Evolutionary conservation across 2,797 vertebrate species (phyloP).

Genomic region (Perodicticus potto): DNA sequence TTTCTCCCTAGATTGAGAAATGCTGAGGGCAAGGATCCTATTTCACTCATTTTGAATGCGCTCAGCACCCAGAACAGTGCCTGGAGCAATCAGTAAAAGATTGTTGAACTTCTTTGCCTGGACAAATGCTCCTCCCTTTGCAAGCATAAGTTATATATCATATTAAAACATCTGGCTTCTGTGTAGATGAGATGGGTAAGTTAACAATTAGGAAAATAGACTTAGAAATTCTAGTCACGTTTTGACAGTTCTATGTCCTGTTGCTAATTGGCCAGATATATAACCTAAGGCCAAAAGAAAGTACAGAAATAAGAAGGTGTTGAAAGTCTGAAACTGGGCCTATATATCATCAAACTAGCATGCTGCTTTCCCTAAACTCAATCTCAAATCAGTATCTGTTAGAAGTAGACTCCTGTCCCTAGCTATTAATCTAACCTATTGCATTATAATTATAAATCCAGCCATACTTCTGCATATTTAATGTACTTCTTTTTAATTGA

Average conservation of each 20-base stretch:
- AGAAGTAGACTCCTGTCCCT: not conserved
- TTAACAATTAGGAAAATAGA: constrained; percentile 50
- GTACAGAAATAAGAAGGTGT: not conserved
- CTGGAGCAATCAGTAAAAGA: not conserved
- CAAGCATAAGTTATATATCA: not conserved
- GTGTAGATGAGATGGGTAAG: not conserved
- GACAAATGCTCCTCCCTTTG: constrained; percentile 20
- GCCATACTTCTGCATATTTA: not conserved
- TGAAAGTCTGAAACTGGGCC: not conserved
- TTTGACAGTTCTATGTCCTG: constrained; percentile 23
- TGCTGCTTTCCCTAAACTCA: constrained; percentile 15
- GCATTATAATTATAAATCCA: constrained; percentile 39
- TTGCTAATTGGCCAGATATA: constrained; percentile 6
- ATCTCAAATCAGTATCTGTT: not conserved
- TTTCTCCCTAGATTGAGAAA: not conserved
- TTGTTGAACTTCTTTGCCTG: constrained; percentile 35
- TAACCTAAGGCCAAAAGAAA: constrained; percentile 54
- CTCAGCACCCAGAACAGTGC: not conserved
- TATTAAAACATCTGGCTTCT: constrained; percentile 26
- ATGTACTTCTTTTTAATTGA: not conserved
- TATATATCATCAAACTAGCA: constrained; percentile 6
- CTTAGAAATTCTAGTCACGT: constrained; percentile 36
- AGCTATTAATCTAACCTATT: not conserved
- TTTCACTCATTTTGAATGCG: constrained; percentile 27
- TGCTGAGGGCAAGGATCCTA: not conserved